Conservation (phyloP, 2,113 vertebrate species). For the Sciurus niger region DNA sequence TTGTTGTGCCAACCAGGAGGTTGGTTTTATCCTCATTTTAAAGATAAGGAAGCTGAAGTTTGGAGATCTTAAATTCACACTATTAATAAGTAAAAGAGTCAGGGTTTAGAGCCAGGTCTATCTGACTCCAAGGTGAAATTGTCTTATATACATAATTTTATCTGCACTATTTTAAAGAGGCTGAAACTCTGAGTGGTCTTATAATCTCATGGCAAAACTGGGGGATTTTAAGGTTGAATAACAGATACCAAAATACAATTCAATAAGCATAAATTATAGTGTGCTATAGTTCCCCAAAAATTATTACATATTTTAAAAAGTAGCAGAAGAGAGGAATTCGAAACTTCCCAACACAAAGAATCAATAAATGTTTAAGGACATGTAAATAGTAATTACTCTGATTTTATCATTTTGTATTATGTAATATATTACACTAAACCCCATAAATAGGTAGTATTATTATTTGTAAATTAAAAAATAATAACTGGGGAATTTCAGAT, state of each 20-base stretch:
- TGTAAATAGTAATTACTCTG: not conserved
- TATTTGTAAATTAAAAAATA: not conserved
- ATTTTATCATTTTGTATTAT: not conserved
- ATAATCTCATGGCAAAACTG: not conserved
- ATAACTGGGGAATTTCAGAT: too few relatives aligned
- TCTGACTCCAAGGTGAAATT: not conserved
- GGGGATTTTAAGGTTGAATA: not conserved
- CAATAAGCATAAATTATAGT: not conserved
- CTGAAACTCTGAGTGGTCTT: not conserved
- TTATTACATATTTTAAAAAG: not conserved
- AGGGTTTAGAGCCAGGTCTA: not conserved
- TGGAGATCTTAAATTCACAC: not conserved
- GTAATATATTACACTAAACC: not conserved
- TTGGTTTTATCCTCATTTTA: not conserved
- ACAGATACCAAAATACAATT: not conserved
- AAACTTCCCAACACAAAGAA: not conserved
- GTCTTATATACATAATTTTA: not conserved
- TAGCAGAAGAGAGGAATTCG: not conserved
- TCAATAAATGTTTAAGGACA: too few relatives aligned
- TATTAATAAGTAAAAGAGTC: not conserved
- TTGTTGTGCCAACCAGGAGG: too few relatives aligned
- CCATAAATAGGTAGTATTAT: not conserved
- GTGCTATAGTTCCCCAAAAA: not conserved
- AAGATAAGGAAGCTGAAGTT: not conserved
- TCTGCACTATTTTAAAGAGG: not conserved